These are phyloP conservation scores for Drosophila picticornis DNA, from an alignment of 2,888 invertebrate genomes.

Conservation along the genomic window DNA sequence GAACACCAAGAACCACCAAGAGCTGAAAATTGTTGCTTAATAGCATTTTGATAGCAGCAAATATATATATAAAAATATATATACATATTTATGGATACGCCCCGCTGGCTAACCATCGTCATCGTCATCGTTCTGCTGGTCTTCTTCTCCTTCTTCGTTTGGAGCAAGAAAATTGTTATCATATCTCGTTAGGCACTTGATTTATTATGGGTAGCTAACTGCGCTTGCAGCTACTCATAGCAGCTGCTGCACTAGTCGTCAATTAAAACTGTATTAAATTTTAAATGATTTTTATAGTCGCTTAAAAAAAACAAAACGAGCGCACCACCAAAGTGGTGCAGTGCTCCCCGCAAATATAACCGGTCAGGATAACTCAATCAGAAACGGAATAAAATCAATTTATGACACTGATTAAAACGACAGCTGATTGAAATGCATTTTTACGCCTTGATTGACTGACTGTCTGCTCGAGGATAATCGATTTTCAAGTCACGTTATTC, in stretches of 20 bases:
- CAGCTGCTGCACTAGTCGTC: conserved; percentile 36
- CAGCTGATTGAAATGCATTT: conserved; percentile 70
- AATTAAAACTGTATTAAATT: conserved; percentile 78
- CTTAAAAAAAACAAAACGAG: conserved; percentile 18
- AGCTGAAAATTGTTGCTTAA: conserved; percentile 46
- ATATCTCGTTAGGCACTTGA: conserved; percentile 69
- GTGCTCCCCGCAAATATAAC: conserved; percentile 29
- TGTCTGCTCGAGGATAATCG: conserved; percentile 19
- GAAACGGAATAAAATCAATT: conserved; percentile 59
- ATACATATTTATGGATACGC: conserved; percentile 13
- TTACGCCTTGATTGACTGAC: conserved; percentile 53
- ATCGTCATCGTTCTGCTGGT: conserved; percentile 14
- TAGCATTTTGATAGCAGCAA: conserved; percentile 63
- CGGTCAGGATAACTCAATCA: conserved; percentile 71
- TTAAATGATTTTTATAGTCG: conserved; percentile 65
- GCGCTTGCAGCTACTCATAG: conserved; percentile 15
- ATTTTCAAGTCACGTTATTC: conserved; percentile 49
- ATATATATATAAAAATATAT: neutral
- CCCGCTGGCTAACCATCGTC: conserved; percentile 63
- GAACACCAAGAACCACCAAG: neutral
- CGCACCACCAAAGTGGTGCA: conserved; percentile 5
- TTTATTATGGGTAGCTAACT: conserved; percentile 39
- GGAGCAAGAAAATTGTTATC: conserved; percentile 60
- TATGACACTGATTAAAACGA: conserved; percentile 66
- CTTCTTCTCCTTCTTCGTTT: conserved; percentile 17